Conservation (phyloP, 2,797 vertebrate genomes). For the Sebastes variabilis region DNA sequence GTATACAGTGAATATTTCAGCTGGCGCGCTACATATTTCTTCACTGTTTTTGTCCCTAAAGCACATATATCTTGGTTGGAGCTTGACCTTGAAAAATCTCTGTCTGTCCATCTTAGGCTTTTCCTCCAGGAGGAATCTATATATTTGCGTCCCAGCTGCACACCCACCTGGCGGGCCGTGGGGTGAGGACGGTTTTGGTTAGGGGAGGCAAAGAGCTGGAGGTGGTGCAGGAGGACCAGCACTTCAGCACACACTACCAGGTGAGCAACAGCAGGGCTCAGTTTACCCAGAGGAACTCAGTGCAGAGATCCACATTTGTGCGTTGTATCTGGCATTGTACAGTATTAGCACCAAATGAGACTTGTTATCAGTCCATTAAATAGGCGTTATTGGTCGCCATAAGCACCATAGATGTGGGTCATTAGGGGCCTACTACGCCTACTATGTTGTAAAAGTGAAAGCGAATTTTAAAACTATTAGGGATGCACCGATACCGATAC, state of each 20-base stretch:
- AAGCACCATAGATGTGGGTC: background rate
- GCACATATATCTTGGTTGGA: background rate
- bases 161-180: conserved; percentile 91
- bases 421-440: too few relatives aligned
- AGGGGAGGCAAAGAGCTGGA: conserved; percentile 83
- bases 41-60: background rate
- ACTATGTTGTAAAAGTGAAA: background rate
- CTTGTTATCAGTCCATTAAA: too few relatives aligned
- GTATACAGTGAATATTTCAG: conserved; percentile 41
- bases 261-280: conserved; percentile 65
- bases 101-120: conserved; percentile 79
- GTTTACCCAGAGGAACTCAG: background rate
- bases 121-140: conserved; percentile 87
- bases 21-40: background rate
- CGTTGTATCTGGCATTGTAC: background rate
- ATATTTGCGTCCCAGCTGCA: conserved; percentile 98
- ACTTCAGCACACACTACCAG: conserved; percentile 97
- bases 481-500: too few relatives aligned
- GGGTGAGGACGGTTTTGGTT: conserved; percentile 88
- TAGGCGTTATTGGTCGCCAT: too few relatives aligned
- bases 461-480: background rate
- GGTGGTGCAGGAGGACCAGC: conserved; percentile 90
- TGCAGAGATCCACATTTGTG: background rate
- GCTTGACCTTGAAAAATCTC: background rate
- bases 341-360: background rate